Base-by-base conservation (phyloP, 2,888 invertebrate genomes). In the Pyrrhosoma nymphula region DNA sequence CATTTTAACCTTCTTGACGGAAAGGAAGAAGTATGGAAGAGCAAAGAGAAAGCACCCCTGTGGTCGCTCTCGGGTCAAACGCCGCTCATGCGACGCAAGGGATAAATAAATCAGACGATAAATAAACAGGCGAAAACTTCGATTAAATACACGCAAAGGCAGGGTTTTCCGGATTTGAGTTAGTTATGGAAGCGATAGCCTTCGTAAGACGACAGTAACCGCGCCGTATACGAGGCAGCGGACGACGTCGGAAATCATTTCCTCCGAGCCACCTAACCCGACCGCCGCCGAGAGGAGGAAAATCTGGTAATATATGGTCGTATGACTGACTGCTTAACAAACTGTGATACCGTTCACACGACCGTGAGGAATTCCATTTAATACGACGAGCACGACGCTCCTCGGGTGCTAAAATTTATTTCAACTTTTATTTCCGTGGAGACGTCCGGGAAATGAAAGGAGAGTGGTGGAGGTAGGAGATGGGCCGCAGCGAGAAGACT, bases 251-350 rank as follows among this genome's bases (percentile, higher is more conserved):
- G 47, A 47, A 55, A 47, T 75, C 93, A 69, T 75, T 93, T 63
- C 23, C 82, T 16, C 35, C 60, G 6, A 4, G 82, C 30, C 35
- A 8, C 26, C 69, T 26, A 26, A 69, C 69, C 69, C 35, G 35
- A 63, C 63, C 63, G 35, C 39, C 91, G 39, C 23, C 3, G n/a
- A 8, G 93, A 47, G 47, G 69, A 47, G 30, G 93, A 63, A 93
- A 93, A 93, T 93, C 93, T 93, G 75, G 93, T 93, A 93, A 93
- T 93, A 93, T 93, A 93, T 69, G 93, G 93, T 30, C 35, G 82
- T 69, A 93, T 93, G 93, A 47, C 93, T 93, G 93, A 47, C 93
- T 93, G 69, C 16, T 47, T 47, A 82, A 93, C 93, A 93, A 75
- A 93, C 75, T 47, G 47, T 69, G 93, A 93, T 93, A 93, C 93